Conservation (phyloP, 2,113 vertebrate species). For the Podarcis muralis region DNA sequence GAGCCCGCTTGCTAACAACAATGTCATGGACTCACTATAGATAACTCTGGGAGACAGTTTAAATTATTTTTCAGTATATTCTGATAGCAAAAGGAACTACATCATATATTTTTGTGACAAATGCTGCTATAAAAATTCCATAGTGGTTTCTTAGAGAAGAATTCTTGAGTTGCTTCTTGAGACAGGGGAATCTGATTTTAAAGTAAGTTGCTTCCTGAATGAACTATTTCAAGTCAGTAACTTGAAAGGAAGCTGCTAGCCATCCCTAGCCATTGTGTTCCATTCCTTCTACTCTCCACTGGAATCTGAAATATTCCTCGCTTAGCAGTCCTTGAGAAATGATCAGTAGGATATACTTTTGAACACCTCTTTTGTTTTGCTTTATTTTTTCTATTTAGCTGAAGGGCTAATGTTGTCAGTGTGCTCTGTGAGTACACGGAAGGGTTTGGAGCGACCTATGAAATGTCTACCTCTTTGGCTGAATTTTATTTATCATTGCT, state of each 20-base stretch:
- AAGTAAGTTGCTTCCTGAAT: constrained; percentile 39
- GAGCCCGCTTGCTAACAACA: constrained; percentile 58
- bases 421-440: not conserved
- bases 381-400: not conserved
- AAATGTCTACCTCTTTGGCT: not conserved
- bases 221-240: not conserved
- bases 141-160: constrained; percentile 44
- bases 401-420: not conserved
- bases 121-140: constrained; percentile 62
- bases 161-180: constrained; percentile 34
- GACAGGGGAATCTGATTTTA: constrained; percentile 36
- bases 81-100: constrained; percentile 62
- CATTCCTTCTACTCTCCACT: not conserved
- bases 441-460: not conserved
- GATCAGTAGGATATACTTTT: not conserved
- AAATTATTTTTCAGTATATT: constrained; percentile 75
- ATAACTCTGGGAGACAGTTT: constrained; percentile 69
- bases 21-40: constrained; percentile 56
- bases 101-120: constrained; percentile 59
- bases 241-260: constrained; percentile 21
- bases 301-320: not conserved
- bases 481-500: not conserved
- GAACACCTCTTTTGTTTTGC: not conserved
- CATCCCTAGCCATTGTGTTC: constrained; percentile 13
- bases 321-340: not conserved